phyloP scores from a whole-genome alignment of 2,113 vertebrate genomes.

The Nestor notabilis region DNA sequence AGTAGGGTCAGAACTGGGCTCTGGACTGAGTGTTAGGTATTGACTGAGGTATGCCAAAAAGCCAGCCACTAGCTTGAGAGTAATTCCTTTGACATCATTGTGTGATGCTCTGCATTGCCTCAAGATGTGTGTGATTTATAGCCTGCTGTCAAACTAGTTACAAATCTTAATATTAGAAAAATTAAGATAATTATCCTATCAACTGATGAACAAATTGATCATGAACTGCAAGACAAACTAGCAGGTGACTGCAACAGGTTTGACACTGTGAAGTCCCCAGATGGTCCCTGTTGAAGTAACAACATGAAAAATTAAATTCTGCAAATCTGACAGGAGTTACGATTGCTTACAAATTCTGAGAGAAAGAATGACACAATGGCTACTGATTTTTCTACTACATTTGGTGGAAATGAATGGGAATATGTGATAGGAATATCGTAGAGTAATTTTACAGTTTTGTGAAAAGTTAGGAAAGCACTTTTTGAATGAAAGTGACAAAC shows the following conservation, averaged over 20 bases:
- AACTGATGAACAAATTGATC: neutral
- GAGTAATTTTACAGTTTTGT: neutral
- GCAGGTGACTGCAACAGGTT: neutral
- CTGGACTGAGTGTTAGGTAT: neutral
- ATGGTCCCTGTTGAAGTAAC: neutral
- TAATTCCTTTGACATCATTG: neutral
- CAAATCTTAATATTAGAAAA: neutral
- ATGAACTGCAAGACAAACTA: neutral
- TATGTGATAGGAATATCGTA: neutral
- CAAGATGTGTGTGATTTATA: neutral
- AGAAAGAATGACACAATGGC: neutral
- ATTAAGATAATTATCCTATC: neutral
- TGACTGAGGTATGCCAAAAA: neutral
- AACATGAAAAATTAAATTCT: neutral
- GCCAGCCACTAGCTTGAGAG: neutral
- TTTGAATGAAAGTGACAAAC: neutral
- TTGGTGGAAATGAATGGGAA: neutral
- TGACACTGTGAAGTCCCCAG: neutral
- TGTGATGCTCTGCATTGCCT: neutral
- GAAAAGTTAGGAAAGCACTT: neutral
- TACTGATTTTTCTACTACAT: neutral
- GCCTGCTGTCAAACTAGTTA: neutral
- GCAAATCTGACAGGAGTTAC: neutral
- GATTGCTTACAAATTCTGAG: neutral
- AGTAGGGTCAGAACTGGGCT: neutral